A percentile compares a stretch with the other conserved stretches of the same genome.
phyloP scores from a whole-genome alignment of 2,888 invertebrate species.

The Harmothoe impar region DNA sequence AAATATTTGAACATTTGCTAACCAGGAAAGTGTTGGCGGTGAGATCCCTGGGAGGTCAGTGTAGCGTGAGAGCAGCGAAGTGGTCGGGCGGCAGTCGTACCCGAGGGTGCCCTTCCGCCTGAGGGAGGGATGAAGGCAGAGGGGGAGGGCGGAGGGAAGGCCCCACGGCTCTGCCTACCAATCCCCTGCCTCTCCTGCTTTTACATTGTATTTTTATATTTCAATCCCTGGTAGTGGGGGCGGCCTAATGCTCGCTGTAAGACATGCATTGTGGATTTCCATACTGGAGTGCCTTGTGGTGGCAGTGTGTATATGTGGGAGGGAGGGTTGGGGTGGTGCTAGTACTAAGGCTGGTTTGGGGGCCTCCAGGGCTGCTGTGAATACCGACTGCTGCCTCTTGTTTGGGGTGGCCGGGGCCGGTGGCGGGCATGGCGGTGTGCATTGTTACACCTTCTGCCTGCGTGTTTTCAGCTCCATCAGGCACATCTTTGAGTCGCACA shows the following conservation, averaged over 20 bases:
- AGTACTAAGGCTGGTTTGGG: background rate
- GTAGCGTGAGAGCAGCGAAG: background rate
- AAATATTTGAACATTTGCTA: constrained; percentile 45
- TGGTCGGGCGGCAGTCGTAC: background rate
- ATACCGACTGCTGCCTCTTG: no score
- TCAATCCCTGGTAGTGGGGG: constrained; percentile 14
- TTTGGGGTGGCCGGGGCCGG: background rate
- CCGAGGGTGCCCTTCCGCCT: background rate
- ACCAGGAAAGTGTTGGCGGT: constrained; percentile 6
- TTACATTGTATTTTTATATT: background rate
- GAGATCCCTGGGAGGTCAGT: background rate
- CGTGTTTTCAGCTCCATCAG: constrained; percentile 3
- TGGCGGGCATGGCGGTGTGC: background rate
- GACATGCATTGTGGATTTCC: background rate
- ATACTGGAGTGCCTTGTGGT: background rate
- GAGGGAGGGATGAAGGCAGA: background rate
- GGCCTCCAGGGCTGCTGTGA: no score
- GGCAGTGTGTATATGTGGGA: background rate
- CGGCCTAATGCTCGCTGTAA: background rate
- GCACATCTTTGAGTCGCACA: background rate
- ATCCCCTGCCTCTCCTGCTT: background rate
- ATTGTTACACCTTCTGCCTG: background rate
- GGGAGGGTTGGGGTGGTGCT: background rate
- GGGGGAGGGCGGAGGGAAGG: background rate
- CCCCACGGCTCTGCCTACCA: background rate